Evolutionary conservation across 1,140 invertebrate genomes (phyloP), one percentile per base, ranked within the genome.

Genomic region (Wasmannia auropunctata): DNA sequence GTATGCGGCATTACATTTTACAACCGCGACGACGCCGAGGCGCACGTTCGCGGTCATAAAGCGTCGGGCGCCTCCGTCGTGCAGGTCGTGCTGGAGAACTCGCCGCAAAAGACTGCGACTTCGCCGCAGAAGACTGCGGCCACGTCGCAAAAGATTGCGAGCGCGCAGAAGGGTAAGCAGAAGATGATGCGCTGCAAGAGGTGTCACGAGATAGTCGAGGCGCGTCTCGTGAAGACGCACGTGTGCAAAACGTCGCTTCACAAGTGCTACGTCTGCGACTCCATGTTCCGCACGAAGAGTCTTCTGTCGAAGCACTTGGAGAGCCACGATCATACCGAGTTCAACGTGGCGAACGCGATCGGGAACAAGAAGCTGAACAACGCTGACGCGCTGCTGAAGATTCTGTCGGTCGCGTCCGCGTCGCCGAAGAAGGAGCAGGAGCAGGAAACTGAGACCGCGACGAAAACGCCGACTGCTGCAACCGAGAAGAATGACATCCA

Each of bases 131-230:
- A 63, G 8, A 63, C 19, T 51, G 37, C 1, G 6, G 6, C 4
- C 14, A 8, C 4, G 3, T 28, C 43, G 46, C 46, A 69, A n/a
- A 70, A 60, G 0, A 63, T 43, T 43, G n/a, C n/a, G 16, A 65
- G 2, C 28, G n/a, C 43, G 6, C 86, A 56, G 16, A 54, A 72
- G 0, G 62, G 28, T 1, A 92, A 93, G 40, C 87, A 81, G 28
- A 92, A 92, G 54, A 90, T 92, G 43, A 95, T 95, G 94, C 89
- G 95, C 7, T 95, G 95, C 46, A 95, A 94, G 56, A 88, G 93
- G 28, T 95, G 94, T 25, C 94, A 95, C 11, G 93, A 93, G 37
- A 93, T 95, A 54, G 94, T 95, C 0, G 94, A 94, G 4, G 93
- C 94, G 0, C 88, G 87, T 79, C 87, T 90, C 0, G 95, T 95